Conservation (phyloP, 2,888 invertebrate species). For the Spisula subtruncata region DNA sequence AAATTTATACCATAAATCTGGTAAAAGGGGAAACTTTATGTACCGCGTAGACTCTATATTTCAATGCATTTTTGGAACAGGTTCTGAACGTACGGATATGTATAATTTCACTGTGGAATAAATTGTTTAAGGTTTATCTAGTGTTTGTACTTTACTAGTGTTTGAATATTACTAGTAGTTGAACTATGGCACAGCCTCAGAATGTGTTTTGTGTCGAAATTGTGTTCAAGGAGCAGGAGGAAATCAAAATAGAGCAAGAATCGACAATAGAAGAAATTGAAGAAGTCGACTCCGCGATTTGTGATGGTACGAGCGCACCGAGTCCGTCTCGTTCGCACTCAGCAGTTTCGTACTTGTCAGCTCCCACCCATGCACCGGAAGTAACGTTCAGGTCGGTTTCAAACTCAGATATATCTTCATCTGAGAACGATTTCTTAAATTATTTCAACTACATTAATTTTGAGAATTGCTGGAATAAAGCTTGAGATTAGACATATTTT, state of each 20-base stretch:
- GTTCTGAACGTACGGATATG: background rate
- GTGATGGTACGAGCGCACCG: background rate
- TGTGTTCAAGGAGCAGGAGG: constrained; percentile 54
- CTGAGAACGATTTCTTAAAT: background rate
- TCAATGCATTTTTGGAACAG: background rate
- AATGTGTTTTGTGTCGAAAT: constrained; percentile 63
- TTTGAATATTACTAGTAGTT: background rate
- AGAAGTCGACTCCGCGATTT: background rate
- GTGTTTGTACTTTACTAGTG: background rate
- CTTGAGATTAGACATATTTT: too few species aligned
- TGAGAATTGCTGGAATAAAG: too few species aligned
- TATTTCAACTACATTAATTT: background rate
- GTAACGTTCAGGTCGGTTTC: constrained; percentile 39
- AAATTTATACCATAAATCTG: background rate
- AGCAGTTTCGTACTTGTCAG: constrained; percentile 22
- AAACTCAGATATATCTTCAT: background rate
- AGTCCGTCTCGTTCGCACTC: constrained; percentile 34
- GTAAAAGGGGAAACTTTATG: background rate
- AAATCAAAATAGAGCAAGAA: constrained; percentile 9
- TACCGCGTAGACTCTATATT: background rate
- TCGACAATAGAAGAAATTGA: too few species aligned
- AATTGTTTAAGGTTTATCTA: background rate
- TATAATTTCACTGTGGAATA: background rate
- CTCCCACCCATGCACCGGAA: constrained; percentile 18
- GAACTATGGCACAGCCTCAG: constrained; percentile 30